Evolutionary conservation across 1,140 invertebrate species (phyloP).

Genomic region (Littorina saxatilis): DNA sequence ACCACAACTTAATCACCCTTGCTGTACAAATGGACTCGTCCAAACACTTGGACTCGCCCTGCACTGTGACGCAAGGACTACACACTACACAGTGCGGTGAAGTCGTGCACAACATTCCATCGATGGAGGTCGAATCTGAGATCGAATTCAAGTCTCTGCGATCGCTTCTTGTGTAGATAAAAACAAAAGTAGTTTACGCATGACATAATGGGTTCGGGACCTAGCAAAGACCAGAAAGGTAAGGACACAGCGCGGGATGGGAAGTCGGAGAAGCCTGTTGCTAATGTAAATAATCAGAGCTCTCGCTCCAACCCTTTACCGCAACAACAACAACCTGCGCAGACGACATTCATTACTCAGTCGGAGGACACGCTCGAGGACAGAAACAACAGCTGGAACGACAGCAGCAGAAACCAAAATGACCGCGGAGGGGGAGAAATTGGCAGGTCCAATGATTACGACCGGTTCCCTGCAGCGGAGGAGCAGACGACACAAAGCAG

Average conservation of each 20-base stretch:
- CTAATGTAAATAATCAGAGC: slow-evolving; percentile 28
- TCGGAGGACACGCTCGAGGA: not conserved
- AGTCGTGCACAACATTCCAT: slow-evolving; percentile 2
- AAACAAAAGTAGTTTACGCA: not conserved
- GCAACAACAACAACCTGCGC: not conserved
- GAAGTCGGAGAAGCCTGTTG: not conserved
- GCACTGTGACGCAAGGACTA: not conserved
- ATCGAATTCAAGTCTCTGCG: not conserved
- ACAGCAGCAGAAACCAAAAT: too few relatives aligned
- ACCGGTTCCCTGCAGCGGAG: too few relatives aligned
- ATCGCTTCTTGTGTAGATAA: too few relatives aligned
- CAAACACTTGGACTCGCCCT: too few relatives aligned
- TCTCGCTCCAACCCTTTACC: not conserved
- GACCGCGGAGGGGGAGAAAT: too few relatives aligned
- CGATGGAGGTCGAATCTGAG: not conserved
- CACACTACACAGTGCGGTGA: not conserved
- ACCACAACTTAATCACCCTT: too few relatives aligned
- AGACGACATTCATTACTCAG: not conserved
- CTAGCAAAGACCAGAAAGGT: slow-evolving; percentile 12
- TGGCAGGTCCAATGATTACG: too few relatives aligned
- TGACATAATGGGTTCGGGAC: slow-evolving; percentile 15
- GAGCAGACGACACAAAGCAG: not conserved
- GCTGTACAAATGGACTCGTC: too few relatives aligned
- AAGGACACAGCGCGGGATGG: not conserved
- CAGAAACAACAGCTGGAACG: not conserved